Evolutionary conservation across 1,140 invertebrate genomes (phyloP).

Genomic region (Drosophila nigrodunni): DNA sequence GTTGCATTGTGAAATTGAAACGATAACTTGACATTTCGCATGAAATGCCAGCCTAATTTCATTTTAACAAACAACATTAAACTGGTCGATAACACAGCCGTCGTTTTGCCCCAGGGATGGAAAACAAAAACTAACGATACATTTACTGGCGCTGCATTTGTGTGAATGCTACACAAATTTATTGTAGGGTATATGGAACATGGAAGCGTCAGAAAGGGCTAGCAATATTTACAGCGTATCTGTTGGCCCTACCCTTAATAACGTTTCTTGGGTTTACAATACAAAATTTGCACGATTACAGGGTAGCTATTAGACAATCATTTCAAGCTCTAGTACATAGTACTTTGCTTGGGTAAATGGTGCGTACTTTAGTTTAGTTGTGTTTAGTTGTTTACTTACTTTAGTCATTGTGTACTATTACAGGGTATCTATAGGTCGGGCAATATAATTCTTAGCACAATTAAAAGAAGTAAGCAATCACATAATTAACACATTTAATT

Average conservation of each 20-base stretch:
- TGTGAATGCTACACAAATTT: too few species aligned
- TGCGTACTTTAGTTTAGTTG: too few species aligned
- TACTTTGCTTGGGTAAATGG: neutral
- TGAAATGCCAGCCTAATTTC: slow-evolving; percentile 19
- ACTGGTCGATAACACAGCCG: slow-evolving; percentile 14
- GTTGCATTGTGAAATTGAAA: slow-evolving; percentile 11
- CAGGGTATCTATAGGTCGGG: neutral
- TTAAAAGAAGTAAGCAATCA: too few species aligned
- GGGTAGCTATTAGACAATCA: neutral
- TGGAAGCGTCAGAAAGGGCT: too few species aligned
- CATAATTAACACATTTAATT: too few species aligned
- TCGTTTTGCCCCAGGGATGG: slow-evolving; percentile 8
- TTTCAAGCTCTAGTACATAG: neutral
- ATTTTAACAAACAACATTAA: slow-evolving; percentile 28
- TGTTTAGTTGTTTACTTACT: neutral
- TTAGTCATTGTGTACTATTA: neutral
- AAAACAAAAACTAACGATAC: neutral
- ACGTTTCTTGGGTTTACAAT: too few species aligned
- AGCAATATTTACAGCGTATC: neutral
- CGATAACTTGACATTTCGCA: slow-evolving; percentile 19
- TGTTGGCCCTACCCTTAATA: neutral
- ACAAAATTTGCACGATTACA: neutral
- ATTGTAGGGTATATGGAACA: neutral
- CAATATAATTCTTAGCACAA: neutral
- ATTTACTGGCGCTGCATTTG: neutral